Conservation (phyloP, 1,140 invertebrate species). For the Homalodisca vitripennis region DNA sequence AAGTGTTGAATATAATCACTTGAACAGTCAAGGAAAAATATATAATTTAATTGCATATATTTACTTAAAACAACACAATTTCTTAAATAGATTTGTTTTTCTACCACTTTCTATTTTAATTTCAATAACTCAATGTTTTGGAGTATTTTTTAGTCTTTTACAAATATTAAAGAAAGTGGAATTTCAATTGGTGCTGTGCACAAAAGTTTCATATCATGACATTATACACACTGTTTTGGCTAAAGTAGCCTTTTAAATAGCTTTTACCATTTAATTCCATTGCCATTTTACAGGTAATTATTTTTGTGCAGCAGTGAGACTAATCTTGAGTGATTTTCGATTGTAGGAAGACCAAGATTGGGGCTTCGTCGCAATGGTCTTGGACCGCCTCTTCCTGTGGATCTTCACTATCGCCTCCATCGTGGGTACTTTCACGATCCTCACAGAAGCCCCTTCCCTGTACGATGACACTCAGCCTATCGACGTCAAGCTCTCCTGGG, state of each 20-base stretch:
- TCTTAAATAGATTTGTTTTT: too few relatives aligned
- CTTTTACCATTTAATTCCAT: neutral
- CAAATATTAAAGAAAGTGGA: neutral
- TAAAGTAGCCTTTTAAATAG: too few relatives aligned
- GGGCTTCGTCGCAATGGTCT: constrained; percentile 99
- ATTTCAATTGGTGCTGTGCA: neutral
- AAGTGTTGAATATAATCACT: too few relatives aligned
- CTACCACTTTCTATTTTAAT: too few relatives aligned
- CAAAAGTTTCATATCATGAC: neutral
- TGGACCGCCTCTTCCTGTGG: constrained; percentile 95
- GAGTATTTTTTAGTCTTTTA: too few relatives aligned
- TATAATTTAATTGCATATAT: too few relatives aligned
- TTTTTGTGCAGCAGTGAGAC: neutral
- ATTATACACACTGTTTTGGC: neutral
- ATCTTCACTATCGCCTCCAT: constrained; percentile 92
- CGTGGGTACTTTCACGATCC: constrained; percentile 82
- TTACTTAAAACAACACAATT: too few relatives aligned
- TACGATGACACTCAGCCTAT: constrained; percentile 90
- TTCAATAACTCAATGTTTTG: too few relatives aligned
- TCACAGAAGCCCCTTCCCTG: constrained; percentile 86
- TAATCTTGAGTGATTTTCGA: neutral
- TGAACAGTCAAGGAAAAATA: too few relatives aligned
- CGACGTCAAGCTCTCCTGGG: constrained; percentile 80
- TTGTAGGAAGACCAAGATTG: constrained; percentile 94
- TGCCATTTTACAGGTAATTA: neutral